Base-by-base conservation (phyloP, 1,140 invertebrate species). In the Saxidomus purpurata region DNA sequence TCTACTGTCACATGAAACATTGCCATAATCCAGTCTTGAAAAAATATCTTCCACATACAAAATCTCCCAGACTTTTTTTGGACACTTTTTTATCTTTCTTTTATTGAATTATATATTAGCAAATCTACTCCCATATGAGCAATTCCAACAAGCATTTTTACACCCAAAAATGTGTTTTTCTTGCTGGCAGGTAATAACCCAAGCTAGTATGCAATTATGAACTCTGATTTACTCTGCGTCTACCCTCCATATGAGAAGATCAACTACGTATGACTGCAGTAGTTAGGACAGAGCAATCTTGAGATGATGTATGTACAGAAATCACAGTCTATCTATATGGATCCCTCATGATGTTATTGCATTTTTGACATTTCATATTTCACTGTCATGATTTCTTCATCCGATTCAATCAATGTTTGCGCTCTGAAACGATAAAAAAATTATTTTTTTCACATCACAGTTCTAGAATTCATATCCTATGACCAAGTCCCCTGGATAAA, bases 311-410 rank as follows among this genome's bases (percentile, higher is more conserved):
- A 86, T 86, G 25, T 74, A 86, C 83, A 86, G 28, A 59, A 76
- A 86, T 86, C 83, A 86, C 83, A 86, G 83, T 74, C 36, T 43
- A 28, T 63, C 13, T 82, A 25, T 17, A 25, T n/a, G 19, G 11
- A 49, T 63, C 81, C 9, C 61, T 25, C 81, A 47, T 61, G 17
- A 40, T 19, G 40, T 92, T 92, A 98, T 96, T 98, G 98, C 98
- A 98, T 98, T 96, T 98, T 98, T 52, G 98, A 98, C 84, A 98
- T 97, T 96, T 98, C 98, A 96, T 98, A 98, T 95, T 98, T 98
- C 6, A 98, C 98, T 92, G 97, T 98, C 94, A 98, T 97, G 36
- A 98, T 97, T 96, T 98, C 98, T 96, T 99, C 98, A 95, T 98
- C 98, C 0, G 98, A 98, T 95, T 98, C 98, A 25, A 98, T 96